Base-by-base conservation (phyloP, 2,113 vertebrate species). In the Galeopterus variegatus region DNA sequence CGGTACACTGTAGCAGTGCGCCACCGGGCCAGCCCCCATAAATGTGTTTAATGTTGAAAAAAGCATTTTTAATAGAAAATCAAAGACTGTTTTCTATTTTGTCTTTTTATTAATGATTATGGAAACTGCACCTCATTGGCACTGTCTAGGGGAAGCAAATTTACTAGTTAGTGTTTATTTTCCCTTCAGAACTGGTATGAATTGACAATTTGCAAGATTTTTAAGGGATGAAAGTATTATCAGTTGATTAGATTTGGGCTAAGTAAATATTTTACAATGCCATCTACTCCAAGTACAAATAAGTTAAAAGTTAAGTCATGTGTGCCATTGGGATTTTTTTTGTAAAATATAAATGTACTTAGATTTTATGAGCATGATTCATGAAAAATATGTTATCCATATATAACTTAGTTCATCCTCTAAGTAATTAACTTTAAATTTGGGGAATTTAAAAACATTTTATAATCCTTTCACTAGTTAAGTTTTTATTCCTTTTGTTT, bases 21-120 rank as follows among this genome's bases (percentile, higher is more conserved):
- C n/a, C n/a, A n/a, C n/a, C n/a, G n/a, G n/a, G n/a, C n/a, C n/a
- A n/a, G n/a, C n/a, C n/a, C n/a, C n/a, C 93, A 52, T 97, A 93
- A 98, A 94, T 45, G 28, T 81, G 45, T 87, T 95, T 97, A 79
- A 82, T 1, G 23, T 96, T 90, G 64, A 95, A 94, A 94, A 75
- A 90, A 94, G 81, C 33, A 70, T 81, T 26, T 89, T 79, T 89
- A 81, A 95, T 97, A 88, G 97, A 80, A 85, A 97, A 96, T 97
- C 81, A 95, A 94, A 90, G 92, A 79, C 81, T 92, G 33, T 70
- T 83, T 96, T 93, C 65, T 93, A 88, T 88, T 93, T 41, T 67
- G 93, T 86, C 86, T 95, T 52, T 90, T 97, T 67, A 2, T 88
- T 92, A 94, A 94, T 91, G 82, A 83, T 48, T 83, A 12, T 62